Evolutionary conservation across 2,888 invertebrate genomes (phyloP), one percentile per base, ranked within the genome.

Genomic region (Tetragonula carbonaria): DNA sequence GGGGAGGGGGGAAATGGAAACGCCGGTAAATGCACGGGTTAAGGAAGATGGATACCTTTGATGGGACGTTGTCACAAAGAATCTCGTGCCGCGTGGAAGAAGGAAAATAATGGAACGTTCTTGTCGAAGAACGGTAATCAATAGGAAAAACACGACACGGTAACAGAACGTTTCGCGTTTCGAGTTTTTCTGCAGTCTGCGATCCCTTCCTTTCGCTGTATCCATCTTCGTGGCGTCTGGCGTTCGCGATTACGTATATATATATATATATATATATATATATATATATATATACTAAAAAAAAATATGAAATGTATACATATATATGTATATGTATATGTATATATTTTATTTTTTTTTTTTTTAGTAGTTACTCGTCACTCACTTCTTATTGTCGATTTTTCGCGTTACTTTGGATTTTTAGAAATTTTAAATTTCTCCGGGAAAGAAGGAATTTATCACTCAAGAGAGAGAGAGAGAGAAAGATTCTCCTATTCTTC

Each of bases 61-160:
- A 82, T 53, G 82, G 74, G 53, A 81, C 33, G 70, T 33, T 74
- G 82, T 66, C 82, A n/a, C 82, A 45, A 71, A 57, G 74, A 59
- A 38, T 18, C 16, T 16, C 51, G 79, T 50, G 38, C 53, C 65
- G 21, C 51, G 21, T 14, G 45, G 2, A 45, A 1, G 50, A 18
- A 33, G 14, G 55, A 33, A 57, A 81, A 59, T 81, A 82, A 82
- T 82, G 82, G 82, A 70, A 74, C 70, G 62, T 70, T 71, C 82
- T 62, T 28, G 13, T n/a, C 28, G 51, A 50, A 53, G 33, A 51
- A 14, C n/a, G 38, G 67, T 68, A 70, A 74, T 81, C 74, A 57
- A 53, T 23, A 21, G 71, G 71, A 71, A 68, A 81, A 63, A 74
- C 82, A 45, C 57, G 50, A 50, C 68, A 14, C 21, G 51, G 53